phyloP scores from a whole-genome alignment of 1,140 invertebrate species.

The Chironomus tepperi region DNA sequence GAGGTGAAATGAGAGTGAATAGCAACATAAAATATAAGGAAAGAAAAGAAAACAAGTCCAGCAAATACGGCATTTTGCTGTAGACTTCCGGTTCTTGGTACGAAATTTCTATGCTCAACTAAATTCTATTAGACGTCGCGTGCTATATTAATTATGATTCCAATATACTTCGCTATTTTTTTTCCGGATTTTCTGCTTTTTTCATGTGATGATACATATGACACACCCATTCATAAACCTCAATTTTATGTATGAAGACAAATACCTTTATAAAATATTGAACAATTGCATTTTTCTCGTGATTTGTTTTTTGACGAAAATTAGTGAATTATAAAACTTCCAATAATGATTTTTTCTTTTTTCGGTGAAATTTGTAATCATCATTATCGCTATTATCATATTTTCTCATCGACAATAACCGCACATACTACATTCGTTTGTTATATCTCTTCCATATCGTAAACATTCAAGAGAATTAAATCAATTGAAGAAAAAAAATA shows the following conservation, averaged over 20 bases:
- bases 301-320: no score
- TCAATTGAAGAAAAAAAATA: background rate
- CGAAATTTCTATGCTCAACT: background rate
- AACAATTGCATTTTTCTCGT: no score
- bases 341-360: no score
- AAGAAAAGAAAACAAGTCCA: slow-evolving; percentile 1
- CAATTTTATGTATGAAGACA: no score
- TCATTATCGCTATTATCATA: background rate
- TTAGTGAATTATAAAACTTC: no score
- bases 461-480: background rate
- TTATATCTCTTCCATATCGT: slow-evolving; percentile 10
- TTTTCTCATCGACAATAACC: background rate
- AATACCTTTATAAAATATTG: no score
- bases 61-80: background rate
- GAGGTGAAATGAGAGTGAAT: background rate
- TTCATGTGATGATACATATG: background rate
- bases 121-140: slow-evolving; percentile 1
- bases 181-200: background rate
- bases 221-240: background rate
- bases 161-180: background rate
- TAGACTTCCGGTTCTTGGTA: slow-evolving; percentile 18
- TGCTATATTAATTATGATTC: slow-evolving; percentile 19
- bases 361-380: background rate
- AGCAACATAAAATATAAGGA: background rate
- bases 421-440: background rate